A percentile compares a stretch with the other conserved stretches of the same genome.
These are phyloP conservation scores for Myotis brandtii DNA, from an alignment of 2,113 vertebrate genomes.

Conservation along the genomic window DNA sequence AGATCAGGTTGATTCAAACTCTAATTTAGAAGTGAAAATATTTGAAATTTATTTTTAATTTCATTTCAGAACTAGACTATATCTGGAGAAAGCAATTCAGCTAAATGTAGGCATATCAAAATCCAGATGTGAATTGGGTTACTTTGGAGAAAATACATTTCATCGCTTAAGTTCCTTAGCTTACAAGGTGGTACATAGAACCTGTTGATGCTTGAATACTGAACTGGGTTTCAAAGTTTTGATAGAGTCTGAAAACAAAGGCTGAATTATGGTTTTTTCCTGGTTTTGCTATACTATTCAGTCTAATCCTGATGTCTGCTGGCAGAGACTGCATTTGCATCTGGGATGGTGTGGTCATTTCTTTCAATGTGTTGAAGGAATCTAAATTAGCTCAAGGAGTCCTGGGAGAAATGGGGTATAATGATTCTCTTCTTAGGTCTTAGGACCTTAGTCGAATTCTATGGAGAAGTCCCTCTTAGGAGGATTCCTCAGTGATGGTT, in stretches of 20 bases:
- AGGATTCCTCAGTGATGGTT: neutral
- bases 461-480: neutral
- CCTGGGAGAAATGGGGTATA: neutral
- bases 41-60: neutral
- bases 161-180: neutral
- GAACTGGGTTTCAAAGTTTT: neutral
- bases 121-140: neutral
- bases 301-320: neutral
- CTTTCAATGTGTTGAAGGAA: neutral
- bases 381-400: neutral
- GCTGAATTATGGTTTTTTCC: neutral
- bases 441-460: neutral
- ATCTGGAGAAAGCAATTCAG: neutral
- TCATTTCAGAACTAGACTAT: neutral
- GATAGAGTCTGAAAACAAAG: conserved; percentile 23
- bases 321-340: neutral
- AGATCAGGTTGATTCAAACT: neutral
- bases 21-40: conserved; percentile 37
- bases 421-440: neutral
- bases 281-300: neutral
- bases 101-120: neutral
- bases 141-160: neutral
- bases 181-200: neutral
- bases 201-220: neutral
- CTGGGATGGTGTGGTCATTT: neutral